Evolutionary conservation across 1,140 invertebrate species (phyloP).

Genomic region (Diploscapter pachys): DNA sequence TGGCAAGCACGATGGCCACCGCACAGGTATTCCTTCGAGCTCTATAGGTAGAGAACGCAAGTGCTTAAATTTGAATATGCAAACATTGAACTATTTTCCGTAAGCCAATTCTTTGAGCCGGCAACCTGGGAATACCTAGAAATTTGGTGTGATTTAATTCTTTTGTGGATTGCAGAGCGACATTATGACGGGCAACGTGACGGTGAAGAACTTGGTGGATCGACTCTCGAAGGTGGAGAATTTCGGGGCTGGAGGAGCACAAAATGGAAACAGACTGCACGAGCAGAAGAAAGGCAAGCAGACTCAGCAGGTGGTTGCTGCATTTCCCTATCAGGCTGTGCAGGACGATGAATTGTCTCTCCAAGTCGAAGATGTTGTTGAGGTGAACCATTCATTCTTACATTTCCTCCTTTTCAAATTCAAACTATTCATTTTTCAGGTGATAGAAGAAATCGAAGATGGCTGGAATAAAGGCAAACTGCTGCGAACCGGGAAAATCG

Average conservation of each 20-base stretch:
- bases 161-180: not conserved
- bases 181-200: conserved; percentile 8
- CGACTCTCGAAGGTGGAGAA: conserved; percentile 6
- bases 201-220: conserved; percentile 9
- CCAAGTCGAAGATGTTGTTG: conserved; percentile 18
- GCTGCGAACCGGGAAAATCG: conserved; percentile 7
- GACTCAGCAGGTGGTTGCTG: conserved; percentile 8
- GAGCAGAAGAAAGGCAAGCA: conserved; percentile 6
- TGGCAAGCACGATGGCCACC: conserved; percentile 4
- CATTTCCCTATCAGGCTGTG: conserved; percentile 17
- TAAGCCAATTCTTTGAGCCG: too few relatives aligned
- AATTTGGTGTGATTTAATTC: too few relatives aligned
- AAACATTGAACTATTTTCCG: too few relatives aligned
- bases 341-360: conserved; percentile 31
- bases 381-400: not conserved
- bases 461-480: conserved; percentile 25
- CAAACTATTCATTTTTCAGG: not conserved
- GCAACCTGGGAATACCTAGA: too few relatives aligned
- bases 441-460: conserved; percentile 21
- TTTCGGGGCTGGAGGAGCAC: conserved; percentile 1
- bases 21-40: not conserved
- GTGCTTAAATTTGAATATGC: too few relatives aligned
- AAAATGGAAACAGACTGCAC: not conserved
- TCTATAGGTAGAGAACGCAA: not conserved
- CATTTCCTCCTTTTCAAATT: not conserved